Conservation (phyloP, 2,888 invertebrate species). For the Lamproptera curius region DNA sequence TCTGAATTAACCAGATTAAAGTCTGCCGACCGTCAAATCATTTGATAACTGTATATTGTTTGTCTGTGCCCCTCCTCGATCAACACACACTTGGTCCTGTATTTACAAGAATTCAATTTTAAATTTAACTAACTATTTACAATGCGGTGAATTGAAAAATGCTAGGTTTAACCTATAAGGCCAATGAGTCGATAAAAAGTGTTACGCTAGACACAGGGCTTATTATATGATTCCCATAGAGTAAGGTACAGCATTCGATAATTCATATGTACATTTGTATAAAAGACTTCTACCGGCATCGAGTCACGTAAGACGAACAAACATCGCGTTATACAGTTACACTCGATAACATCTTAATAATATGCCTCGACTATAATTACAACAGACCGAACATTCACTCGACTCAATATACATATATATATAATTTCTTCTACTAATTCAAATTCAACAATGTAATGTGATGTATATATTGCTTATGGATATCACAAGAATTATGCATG, state of each 20-base stretch:
- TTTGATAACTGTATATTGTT: conserved; percentile 44
- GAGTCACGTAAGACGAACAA: not conserved
- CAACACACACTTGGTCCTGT: conserved; percentile 63
- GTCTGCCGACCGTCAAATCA: conserved; percentile 28
- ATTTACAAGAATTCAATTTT: conserved; percentile 58
- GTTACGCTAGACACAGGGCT: conserved; percentile 1
- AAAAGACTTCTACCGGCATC: not conserved
- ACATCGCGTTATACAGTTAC: not conserved
- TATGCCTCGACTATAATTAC: not conserved
- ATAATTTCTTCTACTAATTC: not conserved
- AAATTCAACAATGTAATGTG: not conserved
- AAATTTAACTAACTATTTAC: conserved; percentile 73
- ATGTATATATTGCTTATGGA: not conserved
- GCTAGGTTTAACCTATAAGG: conserved; percentile 10
- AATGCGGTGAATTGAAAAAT: conserved; percentile 28
- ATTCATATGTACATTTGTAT: not conserved
- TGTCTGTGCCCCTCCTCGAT: conserved; percentile 38
- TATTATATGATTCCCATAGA: not conserved
- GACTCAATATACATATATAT: not conserved
- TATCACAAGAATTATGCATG: not conserved
- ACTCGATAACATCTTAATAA: not conserved
- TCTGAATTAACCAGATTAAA: conserved; percentile 16
- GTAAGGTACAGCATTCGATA: not conserved
- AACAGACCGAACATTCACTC: not conserved
- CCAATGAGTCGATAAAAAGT: conserved; percentile 10